Evolutionary conservation across 2,113 vertebrate species (phyloP).

Genomic region (Monopterus albus): DNA sequence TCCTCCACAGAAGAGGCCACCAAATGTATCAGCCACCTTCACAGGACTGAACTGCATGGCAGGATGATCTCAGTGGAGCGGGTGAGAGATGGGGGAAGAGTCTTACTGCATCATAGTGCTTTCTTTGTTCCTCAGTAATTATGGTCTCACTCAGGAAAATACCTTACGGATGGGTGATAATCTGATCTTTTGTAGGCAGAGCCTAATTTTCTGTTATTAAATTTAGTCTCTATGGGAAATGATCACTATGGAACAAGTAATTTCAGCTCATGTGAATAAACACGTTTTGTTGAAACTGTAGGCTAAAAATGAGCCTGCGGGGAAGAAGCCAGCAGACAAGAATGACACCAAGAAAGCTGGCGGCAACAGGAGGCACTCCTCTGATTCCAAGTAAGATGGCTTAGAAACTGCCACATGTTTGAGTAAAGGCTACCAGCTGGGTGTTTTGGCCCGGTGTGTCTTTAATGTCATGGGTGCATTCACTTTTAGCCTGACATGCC

Average conservation of each 20-base stretch:
- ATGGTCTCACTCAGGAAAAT: too few species aligned
- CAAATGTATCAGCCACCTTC: conserved; percentile 92
- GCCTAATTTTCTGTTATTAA: too few species aligned
- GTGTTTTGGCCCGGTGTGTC: rapidly evolving
- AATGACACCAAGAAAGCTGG: conserved; percentile 83
- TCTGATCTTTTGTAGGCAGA: too few species aligned
- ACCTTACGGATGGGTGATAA: too few species aligned
- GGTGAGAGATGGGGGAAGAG: conserved; percentile 69
- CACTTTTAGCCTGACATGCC: not conserved
- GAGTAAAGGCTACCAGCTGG: not conserved
- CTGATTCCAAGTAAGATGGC: conserved; percentile 89
- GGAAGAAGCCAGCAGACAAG: conserved; percentile 90
- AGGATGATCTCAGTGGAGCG: conserved; percentile 98
- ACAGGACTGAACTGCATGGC: conserved; percentile 95
- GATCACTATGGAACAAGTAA: not conserved
- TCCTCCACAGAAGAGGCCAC: conserved; percentile 92
- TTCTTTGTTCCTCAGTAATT: too few species aligned
- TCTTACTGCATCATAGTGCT: not conserved
- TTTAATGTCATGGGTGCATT: not conserved
- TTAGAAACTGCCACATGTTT: not conserved
- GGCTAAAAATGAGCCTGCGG: conserved; percentile 97
- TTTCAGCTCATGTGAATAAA: not conserved
- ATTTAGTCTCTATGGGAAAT: too few species aligned
- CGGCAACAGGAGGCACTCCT: conserved; percentile 82
- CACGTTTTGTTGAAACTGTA: conserved; percentile 44